Base-by-base conservation (phyloP, 2,113 vertebrate species). In the Bufo gargarizans region DNA sequence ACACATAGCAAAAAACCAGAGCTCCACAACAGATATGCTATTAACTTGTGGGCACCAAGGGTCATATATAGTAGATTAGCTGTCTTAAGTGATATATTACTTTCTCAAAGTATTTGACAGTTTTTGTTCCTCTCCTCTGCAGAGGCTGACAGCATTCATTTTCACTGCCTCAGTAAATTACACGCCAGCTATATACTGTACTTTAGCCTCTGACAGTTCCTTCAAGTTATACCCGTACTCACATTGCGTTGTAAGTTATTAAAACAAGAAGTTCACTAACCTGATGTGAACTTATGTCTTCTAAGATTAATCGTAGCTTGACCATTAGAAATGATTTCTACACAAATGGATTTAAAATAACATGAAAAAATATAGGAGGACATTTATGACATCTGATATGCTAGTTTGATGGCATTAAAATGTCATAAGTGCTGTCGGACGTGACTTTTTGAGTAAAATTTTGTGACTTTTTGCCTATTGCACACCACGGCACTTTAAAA, bases 71-170 rank as follows among this genome's bases (percentile, higher is more conserved):
- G 89, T 92, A 94, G 92, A 93, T 94, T 94, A 93, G 93, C 92
- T 93, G 92, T 94, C 92, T 91, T 93, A 91, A 92, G 90, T 94
- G 93, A 94, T 93, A 93, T 92, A 94, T 94, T 93, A 94, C 93
- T 89, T 92, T 93, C 91, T 92, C 91, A 90, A 86, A 45, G 90
- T 91, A 92, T 0, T 0, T 93, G 93, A 93, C 93, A 94, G 91
- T 86, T 92, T 93, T 90, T 0, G n/a, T 90, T 92, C 91, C 90
- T 94, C 89, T 84, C 91, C 90, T 88, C 22, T 89, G 92, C 76
- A 81, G 82, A 88, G 90, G 78, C 87, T 93, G 92, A 90, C 92
- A 93, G 89, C 79, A 91, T 83, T 86, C 90, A 89, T 91, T 93
- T 91, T 78, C 0, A 0, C 79, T 90, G 71, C 83, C 85, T 91